These are phyloP conservation scores for Chrysoperla carnea DNA, from an alignment of 1,140 invertebrate genomes.

Conservation along the genomic window DNA sequence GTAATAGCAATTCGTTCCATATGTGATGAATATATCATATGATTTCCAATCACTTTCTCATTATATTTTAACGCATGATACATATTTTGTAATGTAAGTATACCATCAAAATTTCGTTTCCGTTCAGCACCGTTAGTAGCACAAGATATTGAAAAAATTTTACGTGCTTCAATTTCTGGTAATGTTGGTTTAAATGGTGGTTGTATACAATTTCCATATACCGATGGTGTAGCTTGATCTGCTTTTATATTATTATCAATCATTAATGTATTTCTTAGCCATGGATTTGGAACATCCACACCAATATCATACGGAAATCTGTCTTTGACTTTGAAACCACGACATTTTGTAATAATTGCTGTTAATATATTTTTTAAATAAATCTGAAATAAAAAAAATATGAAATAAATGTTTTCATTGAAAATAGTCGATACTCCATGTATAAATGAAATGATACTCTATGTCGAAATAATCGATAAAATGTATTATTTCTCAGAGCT, in stretches of 20 bases:
- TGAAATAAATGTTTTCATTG: background rate
- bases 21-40: background rate
- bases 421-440: too few relatives aligned
- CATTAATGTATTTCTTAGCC: slow-evolving; percentile 35
- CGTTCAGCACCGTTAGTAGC: background rate
- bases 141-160: background rate
- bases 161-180: background rate
- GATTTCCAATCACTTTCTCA: background rate
- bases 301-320: slow-evolving; percentile 57
- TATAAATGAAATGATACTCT: too few relatives aligned
- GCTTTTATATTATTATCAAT: too few relatives aligned
- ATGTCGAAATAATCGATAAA: too few relatives aligned
- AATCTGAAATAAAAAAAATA: slow-evolving; percentile 19
- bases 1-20: background rate
- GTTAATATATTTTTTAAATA: slow-evolving; percentile 63
- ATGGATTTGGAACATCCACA: slow-evolving; percentile 46
- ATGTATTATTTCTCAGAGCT: too few relatives aligned
- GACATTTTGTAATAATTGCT: slow-evolving; percentile 46
- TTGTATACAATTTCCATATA: too few relatives aligned
- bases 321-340: slow-evolving; percentile 50
- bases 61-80: background rate
- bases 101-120: background rate
- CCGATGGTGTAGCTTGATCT: too few relatives aligned
- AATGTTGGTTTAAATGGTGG: background rate
- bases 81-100: background rate